Base-by-base conservation (phyloP, 2,113 vertebrate genomes). In the Protomyctophum bolini region DNA sequence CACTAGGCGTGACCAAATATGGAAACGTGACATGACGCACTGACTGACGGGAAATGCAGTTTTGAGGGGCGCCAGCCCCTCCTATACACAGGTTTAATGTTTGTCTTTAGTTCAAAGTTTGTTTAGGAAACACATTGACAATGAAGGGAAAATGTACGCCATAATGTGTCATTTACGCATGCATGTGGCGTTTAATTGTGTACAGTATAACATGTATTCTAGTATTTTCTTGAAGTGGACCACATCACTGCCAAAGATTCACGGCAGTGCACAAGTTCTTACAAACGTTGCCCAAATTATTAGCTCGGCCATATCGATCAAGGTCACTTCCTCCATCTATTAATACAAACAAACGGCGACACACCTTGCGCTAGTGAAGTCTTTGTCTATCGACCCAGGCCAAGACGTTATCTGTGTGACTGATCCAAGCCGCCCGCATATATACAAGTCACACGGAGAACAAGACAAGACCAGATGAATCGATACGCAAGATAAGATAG, bases 401-500 rank as follows among this genome's bases (percentile, higher is more conserved):
- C 49, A 41, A 3, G 63, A 70, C 68, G 68, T 2, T 72, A 83
- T 76, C 83, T 79, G 77, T 83, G 58, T 75, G 63, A 68, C 68
- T 75, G 65, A 85, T 83, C 76, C 52, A 62, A 29, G 47, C 68
- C 33, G 33, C 33, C 33, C 1, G 66, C 75, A 76, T 77, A 76
- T 77, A 85, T 76, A 66, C 61, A 68, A 66, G 75, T 75, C 54
- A 10, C 70, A 72, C 55, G 73, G 47, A 67, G 69, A 76, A 73
- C 65, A 72, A 76, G 73, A 61, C 41, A 12, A 41, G 33, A 41
- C 59, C 12, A n/a, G 41, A 73, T 55, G 21, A 60, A 82, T 87
- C 83, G 71, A 80, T 86, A 83, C 78, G 76, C 84, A 76, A 6
- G 56, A 14, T 11, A 8, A 21, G 58, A 76, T 50, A 75, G 60